Evolutionary conservation across 2,113 vertebrate genomes (phyloP).

Genomic region (Phylloscopus trochilus): DNA sequence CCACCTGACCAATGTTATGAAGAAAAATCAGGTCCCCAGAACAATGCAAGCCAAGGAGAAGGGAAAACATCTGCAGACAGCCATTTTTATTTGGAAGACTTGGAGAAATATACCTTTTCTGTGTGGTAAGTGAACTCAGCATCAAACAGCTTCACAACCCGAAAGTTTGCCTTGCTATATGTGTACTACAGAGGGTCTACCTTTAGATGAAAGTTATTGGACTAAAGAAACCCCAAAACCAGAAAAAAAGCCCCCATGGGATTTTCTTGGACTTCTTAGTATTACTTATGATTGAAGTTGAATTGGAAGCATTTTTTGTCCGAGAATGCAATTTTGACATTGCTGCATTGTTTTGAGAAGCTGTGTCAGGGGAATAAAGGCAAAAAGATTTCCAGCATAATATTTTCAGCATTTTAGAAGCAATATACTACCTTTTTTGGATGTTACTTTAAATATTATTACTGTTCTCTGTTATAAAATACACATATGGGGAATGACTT

Average conservation of each 20-base stretch:
- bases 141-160: neutral
- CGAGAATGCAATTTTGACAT: neutral
- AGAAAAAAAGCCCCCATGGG: neutral
- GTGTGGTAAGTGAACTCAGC: conserved; percentile 64
- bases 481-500: neutral
- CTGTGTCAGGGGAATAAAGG: neutral
- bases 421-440: neutral
- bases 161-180: neutral
- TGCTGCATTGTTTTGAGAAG: neutral
- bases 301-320: neutral
- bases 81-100: conserved; percentile 60
- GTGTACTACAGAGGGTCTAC: neutral
- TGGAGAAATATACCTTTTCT: conserved; percentile 72
- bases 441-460: neutral
- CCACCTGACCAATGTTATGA: neutral
- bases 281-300: neutral
- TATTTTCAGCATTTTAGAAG: neutral
- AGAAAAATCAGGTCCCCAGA: neutral
- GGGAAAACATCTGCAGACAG: neutral
- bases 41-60: neutral
- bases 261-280: neutral
- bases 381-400: neutral
- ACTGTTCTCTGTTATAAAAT: neutral
- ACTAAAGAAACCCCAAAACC: neutral
- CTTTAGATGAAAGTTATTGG: neutral